Percentiles rank a stretch among this genome's conserved stretches.
These are phyloP conservation scores for Drosophila greeni DNA, from an alignment of 2,888 invertebrate genomes.

Conservation along the genomic window DNA sequence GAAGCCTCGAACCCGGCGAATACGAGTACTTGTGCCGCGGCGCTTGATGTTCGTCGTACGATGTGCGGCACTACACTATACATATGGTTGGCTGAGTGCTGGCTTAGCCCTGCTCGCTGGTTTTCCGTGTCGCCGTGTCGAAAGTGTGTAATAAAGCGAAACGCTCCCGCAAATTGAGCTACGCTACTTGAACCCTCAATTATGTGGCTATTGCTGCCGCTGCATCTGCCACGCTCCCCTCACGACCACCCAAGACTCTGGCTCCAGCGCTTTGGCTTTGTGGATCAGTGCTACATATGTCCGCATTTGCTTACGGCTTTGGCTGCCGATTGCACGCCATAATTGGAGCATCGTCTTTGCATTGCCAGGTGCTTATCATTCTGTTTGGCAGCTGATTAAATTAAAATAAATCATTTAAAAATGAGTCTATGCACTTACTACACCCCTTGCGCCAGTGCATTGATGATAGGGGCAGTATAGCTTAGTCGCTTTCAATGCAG, in stretches of 20 bases:
- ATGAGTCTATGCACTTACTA: slow-evolving; percentile 46
- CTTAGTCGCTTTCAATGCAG: slow-evolving; percentile 26
- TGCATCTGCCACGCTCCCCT: background rate
- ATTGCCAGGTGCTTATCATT: slow-evolving; percentile 65
- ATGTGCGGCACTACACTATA: slow-evolving; percentile 13
- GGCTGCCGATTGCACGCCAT: slow-evolving; percentile 71
- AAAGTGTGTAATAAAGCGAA: slow-evolving; percentile 74
- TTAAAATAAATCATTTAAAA: slow-evolving; percentile 72
- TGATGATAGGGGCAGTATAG: slow-evolving; percentile 32
- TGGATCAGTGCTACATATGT: slow-evolving; percentile 69
- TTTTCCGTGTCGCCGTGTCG: slow-evolving; percentile 58
- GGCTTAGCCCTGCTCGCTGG: slow-evolving; percentile 35
- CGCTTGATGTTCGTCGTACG: slow-evolving; percentile 4
- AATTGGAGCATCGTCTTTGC: slow-evolving; percentile 60
- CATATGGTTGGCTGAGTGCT: slow-evolving; percentile 56
- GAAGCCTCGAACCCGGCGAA: slow-evolving; percentile 9
- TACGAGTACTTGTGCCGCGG: slow-evolving; percentile 9
- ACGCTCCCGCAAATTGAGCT: slow-evolving; percentile 72
- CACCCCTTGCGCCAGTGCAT: background rate
- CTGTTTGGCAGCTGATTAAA: slow-evolving; percentile 73
- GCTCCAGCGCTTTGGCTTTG: slow-evolving; percentile 48
- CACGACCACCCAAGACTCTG: background rate
- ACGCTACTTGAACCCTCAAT: slow-evolving; percentile 74
- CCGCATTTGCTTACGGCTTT: slow-evolving; percentile 68
- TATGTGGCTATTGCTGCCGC: slow-evolving; percentile 69